Base-by-base conservation (phyloP, 2,888 invertebrate species). In the Bombylius discolor region DNA sequence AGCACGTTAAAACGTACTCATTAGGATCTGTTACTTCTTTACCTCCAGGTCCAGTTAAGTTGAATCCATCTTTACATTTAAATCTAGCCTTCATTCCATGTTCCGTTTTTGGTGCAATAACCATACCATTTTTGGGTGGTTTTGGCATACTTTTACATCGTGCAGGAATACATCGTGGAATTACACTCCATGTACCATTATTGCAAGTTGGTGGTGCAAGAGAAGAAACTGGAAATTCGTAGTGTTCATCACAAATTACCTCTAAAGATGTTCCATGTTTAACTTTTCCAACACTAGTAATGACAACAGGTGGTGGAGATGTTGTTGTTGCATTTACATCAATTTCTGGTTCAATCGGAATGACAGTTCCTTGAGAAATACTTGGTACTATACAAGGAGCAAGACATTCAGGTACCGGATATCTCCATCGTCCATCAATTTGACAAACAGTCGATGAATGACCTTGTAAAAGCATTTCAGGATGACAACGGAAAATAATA, bases 81-180 rank as follows among this genome's bases (percentile, higher is more conserved):
- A 93, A 98, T 36, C 89, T 79, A 0, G 98, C 98, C 67, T 86
- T 85, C 87, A 94, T 93, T 0, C 95, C 94, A 68, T 99, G 98
- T 60, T 93, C 91, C n/a, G 93, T 93, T 69, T 95, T 95, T 0
- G 97, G 94, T 1, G 96, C 98, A 56, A 98, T 87, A 5, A 97
- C 94, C 84, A 96, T 90, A 0, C 98, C 97, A 66, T 95, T 88
- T 54, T 89, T 85, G 0, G 98, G 94, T 5, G 85, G 78, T 58
- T 81, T 84, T 0, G 95, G 95, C 78, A 94, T 82, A 64, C 75
- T 78, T 66, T 89, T 89, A 70, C 95, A 92, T 36, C 89, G 79
- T 66, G 97, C 82, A 61, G 89, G 85, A 58, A 85, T 82, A 67
- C 89, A 89, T 56, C 85, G 81, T 0, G 97, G 96, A 63, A 94